Evolutionary conservation across 37 sponge, comb jelly and placozoan genomes (phyloP).

Genomic region (Beroe ovata): DNA sequence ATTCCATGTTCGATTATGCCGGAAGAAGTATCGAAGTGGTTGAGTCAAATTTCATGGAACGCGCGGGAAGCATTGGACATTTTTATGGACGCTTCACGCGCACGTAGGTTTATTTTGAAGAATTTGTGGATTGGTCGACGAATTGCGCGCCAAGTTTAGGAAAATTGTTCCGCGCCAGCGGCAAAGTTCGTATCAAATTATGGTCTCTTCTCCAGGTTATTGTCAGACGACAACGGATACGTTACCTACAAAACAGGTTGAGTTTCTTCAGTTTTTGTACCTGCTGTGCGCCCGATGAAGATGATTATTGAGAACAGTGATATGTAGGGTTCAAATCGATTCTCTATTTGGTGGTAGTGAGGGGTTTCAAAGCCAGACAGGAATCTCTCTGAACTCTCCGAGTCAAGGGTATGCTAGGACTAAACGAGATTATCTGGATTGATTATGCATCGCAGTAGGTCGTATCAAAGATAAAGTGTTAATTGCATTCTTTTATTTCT

Average conservation of each 20-base stretch:
- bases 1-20: background rate
- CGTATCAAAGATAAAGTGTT: no score
- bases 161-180: no score
- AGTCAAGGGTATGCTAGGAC: no score
- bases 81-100: background rate
- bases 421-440: no score
- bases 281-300: slow-evolving; percentile 13
- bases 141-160: no score
- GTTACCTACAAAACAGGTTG: slow-evolving; percentile 48
- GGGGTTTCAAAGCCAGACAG: no score
- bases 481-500: no score
- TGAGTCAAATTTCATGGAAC: no score
- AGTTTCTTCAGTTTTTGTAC: slow-evolving; percentile 54
- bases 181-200: background rate
- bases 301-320: background rate
- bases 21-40: background rate
- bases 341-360: no score
- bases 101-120: background rate
- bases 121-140: background rate
- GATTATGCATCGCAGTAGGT: no score
- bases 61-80: background rate
- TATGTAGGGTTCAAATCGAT: no score
- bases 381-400: no score
- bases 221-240: background rate
- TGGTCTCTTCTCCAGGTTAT: slow-evolving; percentile 10